Percentiles rank a stretch among this genome's conserved stretches.
Conservation (phyloP, 2,888 invertebrate species). For the Microctonus brassicae region DNA sequence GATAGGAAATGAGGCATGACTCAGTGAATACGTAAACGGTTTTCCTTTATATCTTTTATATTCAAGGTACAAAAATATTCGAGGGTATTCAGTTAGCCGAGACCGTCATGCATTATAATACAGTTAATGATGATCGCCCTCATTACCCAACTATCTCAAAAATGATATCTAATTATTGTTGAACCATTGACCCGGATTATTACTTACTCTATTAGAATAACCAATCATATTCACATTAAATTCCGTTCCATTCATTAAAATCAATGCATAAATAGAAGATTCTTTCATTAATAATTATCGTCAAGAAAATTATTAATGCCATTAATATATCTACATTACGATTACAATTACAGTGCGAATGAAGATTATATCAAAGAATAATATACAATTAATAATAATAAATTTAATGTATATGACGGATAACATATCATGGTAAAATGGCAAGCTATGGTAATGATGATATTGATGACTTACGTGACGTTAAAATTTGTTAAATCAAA, state of each 20-base stretch:
- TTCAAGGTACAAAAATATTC: not conserved
- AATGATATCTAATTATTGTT: not conserved
- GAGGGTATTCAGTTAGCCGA: not conserved
- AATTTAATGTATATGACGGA: conserved; percentile 51
- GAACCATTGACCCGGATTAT: conserved; percentile 3
- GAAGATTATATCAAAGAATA: not conserved
- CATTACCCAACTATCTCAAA: not conserved
- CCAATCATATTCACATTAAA: too few relatives aligned
- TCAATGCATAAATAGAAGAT: too few relatives aligned
- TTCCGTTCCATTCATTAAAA: too few relatives aligned
- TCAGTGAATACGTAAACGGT: not conserved
- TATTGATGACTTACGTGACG: conserved; percentile 41
- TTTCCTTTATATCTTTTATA: not conserved
- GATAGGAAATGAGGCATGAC: not conserved
- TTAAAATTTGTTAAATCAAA: conserved; percentile 35
- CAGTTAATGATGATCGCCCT: conserved; percentile 5
- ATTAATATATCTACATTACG: not conserved
- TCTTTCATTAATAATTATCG: not conserved
- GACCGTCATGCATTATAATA: not conserved
- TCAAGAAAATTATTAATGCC: not conserved
- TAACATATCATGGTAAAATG: conserved; percentile 55
- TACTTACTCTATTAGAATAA: too few relatives aligned
- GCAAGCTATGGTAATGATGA: conserved; percentile 43
- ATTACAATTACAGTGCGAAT: not conserved
- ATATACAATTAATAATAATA: not conserved